Evolutionary conservation across 2,113 vertebrate species (phyloP).

Genomic region (Phycodurus eques): DNA sequence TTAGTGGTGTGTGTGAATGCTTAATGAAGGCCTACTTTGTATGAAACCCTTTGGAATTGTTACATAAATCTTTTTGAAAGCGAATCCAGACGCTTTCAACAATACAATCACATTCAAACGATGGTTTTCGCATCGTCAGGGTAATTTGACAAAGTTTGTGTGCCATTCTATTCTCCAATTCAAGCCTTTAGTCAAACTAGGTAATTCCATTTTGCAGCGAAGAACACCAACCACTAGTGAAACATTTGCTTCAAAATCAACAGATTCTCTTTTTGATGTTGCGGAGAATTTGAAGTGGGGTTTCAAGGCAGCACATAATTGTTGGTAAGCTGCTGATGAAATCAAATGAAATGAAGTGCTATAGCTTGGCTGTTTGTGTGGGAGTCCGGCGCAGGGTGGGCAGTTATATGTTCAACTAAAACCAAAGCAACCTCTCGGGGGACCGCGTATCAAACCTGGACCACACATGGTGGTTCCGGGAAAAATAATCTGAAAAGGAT

Average conservation of each 20-base stretch:
- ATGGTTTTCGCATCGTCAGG: not conserved
- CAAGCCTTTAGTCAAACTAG: slow-evolving; percentile 19
- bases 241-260: slow-evolving; percentile 40
- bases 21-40: not conserved
- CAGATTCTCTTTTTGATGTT: slow-evolving; percentile 8
- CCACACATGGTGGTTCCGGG: slow-evolving; percentile 22
- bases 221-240: slow-evolving; percentile 25
- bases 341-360: slow-evolving; percentile 58
- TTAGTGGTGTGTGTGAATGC: not conserved
- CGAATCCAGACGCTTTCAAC: not conserved
- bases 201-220: slow-evolving; percentile 41
- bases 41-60: not conserved
- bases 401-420: slow-evolving; percentile 19
- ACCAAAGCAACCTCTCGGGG: slow-evolving; percentile 11
- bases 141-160: not conserved
- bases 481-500: slow-evolving; percentile 26
- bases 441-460: slow-evolving; percentile 24
- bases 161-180: not conserved
- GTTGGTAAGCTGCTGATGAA: slow-evolving; percentile 57
- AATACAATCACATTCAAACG: not conserved
- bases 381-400: slow-evolving; percentile 8
- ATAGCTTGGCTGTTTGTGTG: slow-evolving; percentile 30
- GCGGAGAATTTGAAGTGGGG: not conserved
- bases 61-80: not conserved
- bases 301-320: slow-evolving; percentile 34